phyloP scores from a whole-genome alignment of 2,113 vertebrate genomes.

The Dasyurus viverrinus region DNA sequence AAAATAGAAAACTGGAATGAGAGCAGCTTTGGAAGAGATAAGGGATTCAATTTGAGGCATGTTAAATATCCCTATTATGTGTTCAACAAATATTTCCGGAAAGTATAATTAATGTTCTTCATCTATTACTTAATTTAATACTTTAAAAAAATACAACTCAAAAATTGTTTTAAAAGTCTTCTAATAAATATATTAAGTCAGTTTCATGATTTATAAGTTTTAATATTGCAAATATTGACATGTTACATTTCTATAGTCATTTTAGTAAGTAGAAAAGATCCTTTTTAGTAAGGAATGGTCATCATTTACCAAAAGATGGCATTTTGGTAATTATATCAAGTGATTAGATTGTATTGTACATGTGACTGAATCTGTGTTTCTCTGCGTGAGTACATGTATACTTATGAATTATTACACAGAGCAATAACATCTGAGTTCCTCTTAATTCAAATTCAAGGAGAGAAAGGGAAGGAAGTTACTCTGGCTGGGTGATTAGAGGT shows the following conservation, averaged over 20 bases:
- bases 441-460: not conserved
- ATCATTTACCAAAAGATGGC: not conserved
- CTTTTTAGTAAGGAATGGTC: not conserved
- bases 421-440: not conserved
- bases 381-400: not conserved
- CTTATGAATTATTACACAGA: not conserved
- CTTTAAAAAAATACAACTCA: not conserved
- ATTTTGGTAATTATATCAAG: not conserved
- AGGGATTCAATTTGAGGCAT: constrained; percentile 15
- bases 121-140: not conserved
- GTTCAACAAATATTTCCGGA: not conserved
- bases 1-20: not conserved
- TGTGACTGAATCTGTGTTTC: not conserved
- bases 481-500: not conserved
- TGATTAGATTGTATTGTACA: too few relatives aligned
- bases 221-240: constrained; percentile 24
- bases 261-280: constrained; percentile 10
- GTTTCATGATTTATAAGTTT: constrained; percentile 23
- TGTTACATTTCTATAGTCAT: not conserved
- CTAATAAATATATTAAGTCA: constrained; percentile 2
- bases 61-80: constrained; percentile 16
- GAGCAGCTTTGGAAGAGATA: not conserved
- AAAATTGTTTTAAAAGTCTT: constrained; percentile 26
- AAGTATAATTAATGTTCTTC: not conserved
- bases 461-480: not conserved